Conservation (phyloP, 2,113 vertebrate genomes). For the Melanerpes aurifrons region DNA sequence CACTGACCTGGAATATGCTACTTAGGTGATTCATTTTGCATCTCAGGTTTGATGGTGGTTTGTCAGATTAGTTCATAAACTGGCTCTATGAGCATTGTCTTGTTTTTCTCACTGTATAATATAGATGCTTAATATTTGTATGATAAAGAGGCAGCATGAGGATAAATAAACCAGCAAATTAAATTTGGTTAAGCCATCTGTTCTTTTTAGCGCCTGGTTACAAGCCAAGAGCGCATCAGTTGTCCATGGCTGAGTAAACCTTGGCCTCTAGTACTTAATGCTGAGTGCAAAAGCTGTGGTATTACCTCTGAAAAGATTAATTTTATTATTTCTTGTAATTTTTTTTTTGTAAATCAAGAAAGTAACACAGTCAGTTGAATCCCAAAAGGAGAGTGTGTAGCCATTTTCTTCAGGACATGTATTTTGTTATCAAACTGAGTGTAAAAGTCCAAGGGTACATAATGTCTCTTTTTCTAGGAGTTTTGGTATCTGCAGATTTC, state of each 20-base stretch:
- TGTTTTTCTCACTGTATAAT: constrained; percentile 20
- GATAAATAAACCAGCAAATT: constrained; percentile 73
- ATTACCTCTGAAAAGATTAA: constrained; percentile 16
- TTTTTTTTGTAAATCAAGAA: constrained; percentile 37
- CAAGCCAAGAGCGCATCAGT: constrained; percentile 43
- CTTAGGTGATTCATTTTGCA: constrained; percentile 10
- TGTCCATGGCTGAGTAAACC: constrained; percentile 27
- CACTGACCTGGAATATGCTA: background rate
- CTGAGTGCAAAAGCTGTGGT: background rate
- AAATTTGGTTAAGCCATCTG: constrained; percentile 74
- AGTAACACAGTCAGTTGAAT: background rate
- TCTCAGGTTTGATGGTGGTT: constrained; percentile 11
- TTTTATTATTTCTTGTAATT: background rate
- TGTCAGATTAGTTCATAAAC: constrained; percentile 39
- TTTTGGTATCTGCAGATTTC: background rate
- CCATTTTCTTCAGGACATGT: background rate
- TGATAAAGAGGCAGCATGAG: constrained; percentile 43
- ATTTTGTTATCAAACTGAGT: constrained; percentile 36
- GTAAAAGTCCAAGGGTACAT: constrained; percentile 3
- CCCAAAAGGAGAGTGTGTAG: background rate
- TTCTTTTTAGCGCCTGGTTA: constrained; percentile 58
- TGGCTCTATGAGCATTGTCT: constrained; percentile 8
- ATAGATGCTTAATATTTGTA: constrained; percentile 28
- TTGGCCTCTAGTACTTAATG: constrained; percentile 12
- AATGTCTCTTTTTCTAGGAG: background rate